A percentile compares a stretch with the other conserved stretches of the same genome.
Evolutionary conservation across 2,113 vertebrate species (phyloP).

Genomic region (Cynoglossus semilaevis): DNA sequence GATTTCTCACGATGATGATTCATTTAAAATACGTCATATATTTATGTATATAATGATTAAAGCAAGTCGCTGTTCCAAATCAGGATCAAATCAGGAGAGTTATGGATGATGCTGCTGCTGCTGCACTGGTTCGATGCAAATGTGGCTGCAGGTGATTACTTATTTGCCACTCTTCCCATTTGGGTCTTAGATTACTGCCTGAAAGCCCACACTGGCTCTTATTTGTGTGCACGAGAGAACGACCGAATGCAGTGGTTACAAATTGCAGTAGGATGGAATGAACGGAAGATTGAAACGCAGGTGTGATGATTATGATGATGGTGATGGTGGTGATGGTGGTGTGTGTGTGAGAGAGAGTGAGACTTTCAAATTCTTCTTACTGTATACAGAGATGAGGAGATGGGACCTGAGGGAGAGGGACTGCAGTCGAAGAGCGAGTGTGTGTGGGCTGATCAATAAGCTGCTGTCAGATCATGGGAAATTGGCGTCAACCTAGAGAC

Average conservation of each 20-base stretch:
- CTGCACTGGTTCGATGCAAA: conserved; percentile 50
- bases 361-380: conserved; percentile 36
- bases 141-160: conserved; percentile 70
- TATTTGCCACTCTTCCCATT: conserved; percentile 61
- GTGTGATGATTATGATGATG: conserved; percentile 56
- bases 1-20: too few species aligned
- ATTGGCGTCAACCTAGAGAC: conserved; percentile 67
- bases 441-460: conserved; percentile 71
- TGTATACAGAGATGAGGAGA: conserved; percentile 57
- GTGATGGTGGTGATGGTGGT: conserved; percentile 39
- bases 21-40: too few species aligned
- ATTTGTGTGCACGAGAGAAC: conserved; percentile 65
- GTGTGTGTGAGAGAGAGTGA: background rate
- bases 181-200: conserved; percentile 65
- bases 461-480: conserved; percentile 71
- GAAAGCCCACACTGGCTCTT: conserved; percentile 60
- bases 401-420: conserved; percentile 58
- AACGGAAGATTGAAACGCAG: conserved; percentile 51
- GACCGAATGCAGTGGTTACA: conserved; percentile 9
- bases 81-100: conserved; percentile 35
- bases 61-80: too few species aligned
- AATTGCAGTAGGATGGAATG: conserved; percentile 38
- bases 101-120: conserved; percentile 48
- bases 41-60: too few species aligned
- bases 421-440: conserved; percentile 54